phyloP scores from a whole-genome alignment of 2,888 invertebrate genomes.

The Nematopogon swammerdamellus region DNA sequence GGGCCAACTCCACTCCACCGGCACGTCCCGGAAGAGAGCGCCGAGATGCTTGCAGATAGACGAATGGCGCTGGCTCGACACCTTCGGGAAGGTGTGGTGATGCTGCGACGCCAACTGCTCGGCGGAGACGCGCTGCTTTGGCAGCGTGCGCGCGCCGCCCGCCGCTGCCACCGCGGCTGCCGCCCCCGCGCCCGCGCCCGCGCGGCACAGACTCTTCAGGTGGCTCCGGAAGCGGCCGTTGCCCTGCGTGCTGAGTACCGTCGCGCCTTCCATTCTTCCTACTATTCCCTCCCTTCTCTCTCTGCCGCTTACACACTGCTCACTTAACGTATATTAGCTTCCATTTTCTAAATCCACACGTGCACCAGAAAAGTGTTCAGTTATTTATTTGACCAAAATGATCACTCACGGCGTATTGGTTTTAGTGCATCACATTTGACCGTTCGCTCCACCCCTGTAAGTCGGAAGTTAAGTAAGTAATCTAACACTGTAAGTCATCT shows the following conservation, averaged over 20 bases:
- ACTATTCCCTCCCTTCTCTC: constrained; percentile 5
- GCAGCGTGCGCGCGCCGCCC: constrained; percentile 32
- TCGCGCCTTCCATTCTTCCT: constrained; percentile 50
- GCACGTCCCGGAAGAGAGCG: constrained; percentile 4
- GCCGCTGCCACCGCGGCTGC: constrained; percentile 11
- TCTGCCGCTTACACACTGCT: background rate
- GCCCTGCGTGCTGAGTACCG: constrained; percentile 46
- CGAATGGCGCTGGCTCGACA: constrained; percentile 15
- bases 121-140: constrained; percentile 38
- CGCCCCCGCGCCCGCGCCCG: background rate
- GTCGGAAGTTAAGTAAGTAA: too few species aligned
- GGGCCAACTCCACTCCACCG: constrained; percentile 15
- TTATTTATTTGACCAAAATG: too few species aligned
- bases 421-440: too few species aligned
- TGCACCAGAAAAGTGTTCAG: too few species aligned
- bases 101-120: constrained; percentile 26
- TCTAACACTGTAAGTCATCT: too few species aligned
- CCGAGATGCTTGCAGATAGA: background rate
- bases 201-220: constrained; percentile 38
- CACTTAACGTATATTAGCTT: background rate
- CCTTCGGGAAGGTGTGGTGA: constrained; percentile 43
- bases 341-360: background rate
- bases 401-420: too few species aligned
- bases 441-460: too few species aligned
- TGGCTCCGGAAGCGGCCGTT: constrained; percentile 43